phyloP scores from a whole-genome alignment of 2,797 vertebrate species.

The Oreochromis grahami region DNA sequence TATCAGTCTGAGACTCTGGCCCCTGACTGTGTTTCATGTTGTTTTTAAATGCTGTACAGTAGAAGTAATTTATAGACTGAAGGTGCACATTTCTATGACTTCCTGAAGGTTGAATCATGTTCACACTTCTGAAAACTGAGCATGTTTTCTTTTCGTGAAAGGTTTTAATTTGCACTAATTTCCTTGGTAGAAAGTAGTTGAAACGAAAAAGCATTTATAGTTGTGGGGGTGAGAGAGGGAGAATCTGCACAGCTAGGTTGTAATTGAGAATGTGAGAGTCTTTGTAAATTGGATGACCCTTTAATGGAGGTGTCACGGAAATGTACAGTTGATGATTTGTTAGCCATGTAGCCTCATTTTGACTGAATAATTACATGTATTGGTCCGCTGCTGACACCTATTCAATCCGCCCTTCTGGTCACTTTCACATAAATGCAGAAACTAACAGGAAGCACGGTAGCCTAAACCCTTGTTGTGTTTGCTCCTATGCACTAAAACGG shows the following conservation, averaged over 20 bases:
- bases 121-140: neutral
- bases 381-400: neutral
- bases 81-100: neutral
- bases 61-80: neutral
- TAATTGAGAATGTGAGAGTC: neutral
- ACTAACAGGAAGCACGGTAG: slow-evolving; percentile 43
- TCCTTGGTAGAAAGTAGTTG: neutral
- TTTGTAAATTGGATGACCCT: neutral
- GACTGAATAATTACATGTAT: neutral
- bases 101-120: neutral
- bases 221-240: neutral
- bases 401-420: slow-evolving; percentile 20
- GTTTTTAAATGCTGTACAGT: slow-evolving; percentile 7
- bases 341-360: neutral
- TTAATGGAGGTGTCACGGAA: neutral
- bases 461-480: slow-evolving; percentile 21
- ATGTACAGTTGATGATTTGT: neutral
- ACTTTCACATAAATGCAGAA: slow-evolving; percentile 6
- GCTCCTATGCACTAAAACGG: slow-evolving; percentile 51
- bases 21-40: slow-evolving; percentile 7
- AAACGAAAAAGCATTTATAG: neutral
- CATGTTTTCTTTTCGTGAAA: neutral
- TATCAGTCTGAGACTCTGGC: slow-evolving; percentile 7
- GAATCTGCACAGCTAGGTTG: neutral
- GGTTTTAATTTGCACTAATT: neutral